Percentiles rank a stretch among this genome's conserved stretches.
Evolutionary conservation across 2,797 vertebrate species (phyloP).

Genomic region (Microcaecilia unicolor): DNA sequence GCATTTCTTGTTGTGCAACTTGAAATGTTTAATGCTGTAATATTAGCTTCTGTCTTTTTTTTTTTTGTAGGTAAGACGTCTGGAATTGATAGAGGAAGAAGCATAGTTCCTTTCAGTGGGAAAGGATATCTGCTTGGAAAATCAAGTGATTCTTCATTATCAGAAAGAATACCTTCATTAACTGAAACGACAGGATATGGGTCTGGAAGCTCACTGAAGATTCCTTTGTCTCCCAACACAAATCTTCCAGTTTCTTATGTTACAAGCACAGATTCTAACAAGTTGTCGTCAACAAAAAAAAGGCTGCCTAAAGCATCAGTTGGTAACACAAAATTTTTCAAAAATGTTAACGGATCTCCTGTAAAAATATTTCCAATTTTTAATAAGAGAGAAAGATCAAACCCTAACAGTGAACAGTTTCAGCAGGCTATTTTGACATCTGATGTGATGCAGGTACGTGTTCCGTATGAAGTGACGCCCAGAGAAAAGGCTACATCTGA

Average conservation of each 20-base stretch:
- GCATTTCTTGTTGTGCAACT: too few relatives aligned
- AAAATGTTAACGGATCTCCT: constrained; percentile 62
- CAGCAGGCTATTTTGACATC: neutral
- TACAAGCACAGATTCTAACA: constrained; percentile 4
- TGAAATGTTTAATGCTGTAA: neutral
- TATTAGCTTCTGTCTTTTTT: neutral
- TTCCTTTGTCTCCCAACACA: too few relatives aligned
- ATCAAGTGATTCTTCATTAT: constrained; percentile 4
- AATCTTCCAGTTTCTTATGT: neutral
- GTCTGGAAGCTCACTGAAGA: constrained; percentile 23
- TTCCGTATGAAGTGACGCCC: neutral
- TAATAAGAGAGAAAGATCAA: neutral
- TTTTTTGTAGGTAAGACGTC: constrained; percentile 45
- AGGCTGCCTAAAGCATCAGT: constrained; percentile 55
- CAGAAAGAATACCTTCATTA: constrained; percentile 16
- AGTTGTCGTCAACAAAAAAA: neutral
- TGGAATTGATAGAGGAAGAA: constrained; percentile 44
- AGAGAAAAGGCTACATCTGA: too few relatives aligned
- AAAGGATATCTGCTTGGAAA: constrained; percentile 73
- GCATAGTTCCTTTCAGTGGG: constrained; percentile 74
- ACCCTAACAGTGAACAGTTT: neutral
- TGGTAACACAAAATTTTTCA: constrained; percentile 49
- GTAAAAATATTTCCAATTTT: constrained; percentile 28
- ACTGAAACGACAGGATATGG: neutral
- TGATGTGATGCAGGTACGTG: constrained; percentile 1